Conservation (phyloP, 1,140 invertebrate species). For the Coptotermes formosanus region DNA sequence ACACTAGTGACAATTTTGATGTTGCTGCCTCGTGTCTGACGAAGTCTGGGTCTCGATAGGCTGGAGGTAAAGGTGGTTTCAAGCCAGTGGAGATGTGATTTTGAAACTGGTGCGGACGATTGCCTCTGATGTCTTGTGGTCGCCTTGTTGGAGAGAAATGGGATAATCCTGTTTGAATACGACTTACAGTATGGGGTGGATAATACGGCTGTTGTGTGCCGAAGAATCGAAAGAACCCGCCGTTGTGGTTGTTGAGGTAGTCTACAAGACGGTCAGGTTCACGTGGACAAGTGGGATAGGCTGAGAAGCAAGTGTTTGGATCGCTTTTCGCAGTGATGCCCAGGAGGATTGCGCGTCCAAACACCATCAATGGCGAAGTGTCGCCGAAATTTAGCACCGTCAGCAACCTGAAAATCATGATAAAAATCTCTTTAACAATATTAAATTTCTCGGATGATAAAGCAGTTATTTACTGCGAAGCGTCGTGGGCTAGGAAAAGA, state of each 20-base stretch:
- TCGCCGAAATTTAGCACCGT: constrained; percentile 48
- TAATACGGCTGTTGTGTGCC: constrained; percentile 41
- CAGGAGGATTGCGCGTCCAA: constrained; percentile 68
- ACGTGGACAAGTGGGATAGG: constrained; percentile 71
- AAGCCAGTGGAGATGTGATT: not conserved
- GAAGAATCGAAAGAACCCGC: constrained; percentile 80
- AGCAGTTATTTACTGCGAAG: too few species aligned
- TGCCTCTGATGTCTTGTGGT: not conserved
- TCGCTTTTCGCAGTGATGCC: constrained; percentile 65
- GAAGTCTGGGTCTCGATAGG: not conserved
- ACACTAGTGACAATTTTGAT: not conserved
- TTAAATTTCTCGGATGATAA: too few species aligned
- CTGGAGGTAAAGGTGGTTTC: not conserved
- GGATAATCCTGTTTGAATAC: not conserved
- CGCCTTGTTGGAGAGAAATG: not conserved
- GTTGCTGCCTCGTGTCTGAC: not conserved
- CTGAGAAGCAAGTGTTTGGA: constrained; percentile 57
- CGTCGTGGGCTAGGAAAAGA: too few species aligned
- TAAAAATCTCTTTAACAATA: not conserved
- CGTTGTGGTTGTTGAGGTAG: constrained; percentile 83
- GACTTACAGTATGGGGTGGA: not conserved
- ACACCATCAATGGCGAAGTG: constrained; percentile 62
- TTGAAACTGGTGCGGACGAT: not conserved
- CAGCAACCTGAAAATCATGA: constrained; percentile 49
- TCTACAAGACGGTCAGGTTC: constrained; percentile 67